Percentiles rank a stretch among this genome's conserved stretches.
Evolutionary conservation across 2,888 invertebrate genomes (phyloP).

Genomic region (Pyrgus malvae): DNA sequence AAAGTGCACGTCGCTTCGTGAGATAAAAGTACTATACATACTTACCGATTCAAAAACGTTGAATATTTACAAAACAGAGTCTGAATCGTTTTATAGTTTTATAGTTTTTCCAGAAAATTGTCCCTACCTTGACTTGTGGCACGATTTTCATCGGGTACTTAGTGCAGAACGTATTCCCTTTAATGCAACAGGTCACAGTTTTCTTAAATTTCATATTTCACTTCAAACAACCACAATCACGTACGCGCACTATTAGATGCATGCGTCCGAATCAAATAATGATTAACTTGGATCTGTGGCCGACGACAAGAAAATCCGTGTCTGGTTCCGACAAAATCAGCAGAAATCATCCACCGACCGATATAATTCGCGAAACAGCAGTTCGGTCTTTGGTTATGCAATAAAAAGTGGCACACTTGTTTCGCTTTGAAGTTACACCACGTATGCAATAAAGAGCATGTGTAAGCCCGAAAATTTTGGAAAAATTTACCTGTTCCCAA

Average conservation of each 20-base stretch:
- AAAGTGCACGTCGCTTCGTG: too few species aligned
- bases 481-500: too few species aligned
- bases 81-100: too few species aligned
- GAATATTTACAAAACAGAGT: too few species aligned
- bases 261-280: constrained; percentile 56
- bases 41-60: too few species aligned
- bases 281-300: constrained; percentile 53
- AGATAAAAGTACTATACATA: too few species aligned
- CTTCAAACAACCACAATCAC: constrained; percentile 37
- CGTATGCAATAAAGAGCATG: constrained; percentile 3
- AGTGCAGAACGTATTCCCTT: constrained; percentile 62
- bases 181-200: constrained; percentile 66
- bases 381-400: constrained; percentile 56
- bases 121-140: constrained; percentile 39
- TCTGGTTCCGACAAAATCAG: constrained; percentile 58
- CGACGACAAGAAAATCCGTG: constrained; percentile 58
- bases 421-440: constrained; percentile 13
- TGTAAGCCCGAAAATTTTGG: background rate
- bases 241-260: constrained; percentile 41
- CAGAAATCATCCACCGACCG: constrained; percentile 65
- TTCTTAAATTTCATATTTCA: constrained; percentile 71
- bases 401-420: constrained; percentile 51
- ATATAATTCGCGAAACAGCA: constrained; percentile 57
- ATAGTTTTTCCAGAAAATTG: too few species aligned
- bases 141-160: constrained; percentile 52